Percentiles rank a stretch among this genome's conserved stretches.
These are phyloP conservation scores for Capreolus pygargus DNA, from an alignment of 2,113 vertebrate species.

Conservation along the genomic window DNA sequence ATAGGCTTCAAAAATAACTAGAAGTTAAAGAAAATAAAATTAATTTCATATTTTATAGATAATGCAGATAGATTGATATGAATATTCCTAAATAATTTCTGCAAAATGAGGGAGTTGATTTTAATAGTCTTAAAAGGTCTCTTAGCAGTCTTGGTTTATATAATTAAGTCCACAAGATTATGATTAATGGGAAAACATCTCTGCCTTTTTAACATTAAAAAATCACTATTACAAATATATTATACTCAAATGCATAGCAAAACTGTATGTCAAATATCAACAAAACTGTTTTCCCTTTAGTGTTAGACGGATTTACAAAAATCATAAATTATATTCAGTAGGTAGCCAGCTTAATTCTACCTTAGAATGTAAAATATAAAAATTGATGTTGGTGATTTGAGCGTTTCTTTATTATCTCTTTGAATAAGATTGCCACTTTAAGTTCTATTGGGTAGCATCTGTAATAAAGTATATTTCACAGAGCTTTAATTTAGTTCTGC, in stretches of 20 bases:
- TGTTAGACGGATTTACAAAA: slow-evolving; percentile 16
- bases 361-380: background rate
- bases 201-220: background rate
- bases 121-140: background rate
- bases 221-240: background rate
- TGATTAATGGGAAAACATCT: background rate
- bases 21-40: background rate
- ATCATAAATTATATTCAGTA: background rate
- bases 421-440: background rate
- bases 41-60: background rate
- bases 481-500: slow-evolving; percentile 43
- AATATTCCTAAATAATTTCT: slow-evolving; percentile 1
- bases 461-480: background rate
- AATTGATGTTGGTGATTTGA: slow-evolving; percentile 1
- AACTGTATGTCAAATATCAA: background rate
- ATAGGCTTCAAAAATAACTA: background rate
- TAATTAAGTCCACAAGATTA: background rate
- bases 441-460: background rate
- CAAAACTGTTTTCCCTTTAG: background rate
- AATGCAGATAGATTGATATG: background rate
- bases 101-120: slow-evolving; percentile 5
- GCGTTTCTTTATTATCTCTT: slow-evolving; percentile 7
- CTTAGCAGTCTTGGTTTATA: background rate
- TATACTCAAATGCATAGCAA: background rate
- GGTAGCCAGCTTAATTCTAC: background rate